A percentile compares a stretch with the other conserved stretches of the same genome.
Evolutionary conservation across 1,140 invertebrate species (phyloP).

Genomic region (Lepidurus apus): DNA sequence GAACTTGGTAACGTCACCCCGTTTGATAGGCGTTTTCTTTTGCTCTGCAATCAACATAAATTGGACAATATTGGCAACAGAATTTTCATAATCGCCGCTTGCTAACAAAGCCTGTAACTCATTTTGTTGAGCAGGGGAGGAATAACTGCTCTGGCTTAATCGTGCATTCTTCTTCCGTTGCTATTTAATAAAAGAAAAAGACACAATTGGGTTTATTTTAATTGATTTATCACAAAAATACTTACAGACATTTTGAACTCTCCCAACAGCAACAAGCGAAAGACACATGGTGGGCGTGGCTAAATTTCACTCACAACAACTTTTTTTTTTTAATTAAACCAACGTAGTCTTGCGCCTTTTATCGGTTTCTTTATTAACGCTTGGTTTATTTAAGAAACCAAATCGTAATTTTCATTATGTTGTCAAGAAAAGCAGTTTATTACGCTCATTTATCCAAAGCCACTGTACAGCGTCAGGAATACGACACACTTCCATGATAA

Average conservation of each 20-base stretch:
- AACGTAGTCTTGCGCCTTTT: not conserved
- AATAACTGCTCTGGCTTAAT: not conserved
- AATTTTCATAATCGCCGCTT: not conserved
- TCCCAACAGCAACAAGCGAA: not conserved
- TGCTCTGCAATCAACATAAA: conserved; percentile 30
- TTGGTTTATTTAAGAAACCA: too few species aligned
- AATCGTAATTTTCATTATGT: too few species aligned
- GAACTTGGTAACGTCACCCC: conserved; percentile 19
- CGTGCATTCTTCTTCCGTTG: not conserved
- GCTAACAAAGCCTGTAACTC: not conserved
- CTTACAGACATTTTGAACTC: conserved; percentile 13
- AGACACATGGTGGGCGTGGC: not conserved
- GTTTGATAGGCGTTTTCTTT: conserved; percentile 29
- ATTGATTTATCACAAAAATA: not conserved
- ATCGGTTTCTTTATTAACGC: too few species aligned
- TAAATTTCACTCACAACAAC: not conserved
- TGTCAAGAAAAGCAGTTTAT: too few species aligned
- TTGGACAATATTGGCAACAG: conserved; percentile 22
- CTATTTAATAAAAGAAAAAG: not conserved
- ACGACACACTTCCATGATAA: not conserved
- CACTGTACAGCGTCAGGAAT: too few species aligned
- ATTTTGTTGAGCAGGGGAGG: not conserved
- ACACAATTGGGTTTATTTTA: not conserved
- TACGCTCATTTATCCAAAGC: too few species aligned
- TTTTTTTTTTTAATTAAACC: not conserved